Evolutionary conservation across 2,113 vertebrate genomes (phyloP).

Genomic region (Hippocampus abdominalis): DNA sequence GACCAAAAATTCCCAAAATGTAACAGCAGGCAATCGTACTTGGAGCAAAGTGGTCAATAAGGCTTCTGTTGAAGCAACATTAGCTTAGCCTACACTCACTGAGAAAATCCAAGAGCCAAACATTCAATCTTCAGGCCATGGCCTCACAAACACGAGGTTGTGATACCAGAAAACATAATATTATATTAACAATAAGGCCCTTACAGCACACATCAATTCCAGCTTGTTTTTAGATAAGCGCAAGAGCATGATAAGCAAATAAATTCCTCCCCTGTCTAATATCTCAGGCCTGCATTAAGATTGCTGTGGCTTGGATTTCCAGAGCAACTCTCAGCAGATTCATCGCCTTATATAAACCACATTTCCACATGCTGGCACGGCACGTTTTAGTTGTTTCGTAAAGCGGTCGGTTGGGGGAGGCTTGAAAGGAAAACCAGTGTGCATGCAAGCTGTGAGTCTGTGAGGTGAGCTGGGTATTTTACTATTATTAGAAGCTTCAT

Average conservation of each 20-base stretch:
- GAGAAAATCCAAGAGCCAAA: neutral
- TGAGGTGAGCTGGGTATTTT: constrained; percentile 8
- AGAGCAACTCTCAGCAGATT: neutral
- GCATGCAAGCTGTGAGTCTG: neutral
- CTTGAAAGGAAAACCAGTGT: neutral
- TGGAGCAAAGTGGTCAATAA: constrained; percentile 18
- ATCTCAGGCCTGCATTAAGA: neutral
- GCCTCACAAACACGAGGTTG: neutral
- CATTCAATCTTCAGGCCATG: constrained; percentile 1
- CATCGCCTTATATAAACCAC: constrained; percentile 1
- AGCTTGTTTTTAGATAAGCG: neutral
- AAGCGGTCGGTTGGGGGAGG: neutral
- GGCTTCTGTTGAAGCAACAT: neutral
- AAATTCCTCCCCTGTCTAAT: neutral
- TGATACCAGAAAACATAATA: constrained; percentile 19
- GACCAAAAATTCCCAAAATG: neutral
- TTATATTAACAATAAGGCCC: neutral
- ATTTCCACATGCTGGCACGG: neutral
- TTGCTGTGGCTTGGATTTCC: neutral
- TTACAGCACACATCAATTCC: neutral
- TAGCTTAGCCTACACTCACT: constrained; percentile 2
- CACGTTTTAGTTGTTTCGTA: neutral
- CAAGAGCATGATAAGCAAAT: constrained; percentile 5
- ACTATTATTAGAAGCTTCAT: constrained; percentile 35
- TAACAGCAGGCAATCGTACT: neutral